phyloP scores from a whole-genome alignment of 2,888 invertebrate species.

The Acanthococcus lagerstroemiae region DNA sequence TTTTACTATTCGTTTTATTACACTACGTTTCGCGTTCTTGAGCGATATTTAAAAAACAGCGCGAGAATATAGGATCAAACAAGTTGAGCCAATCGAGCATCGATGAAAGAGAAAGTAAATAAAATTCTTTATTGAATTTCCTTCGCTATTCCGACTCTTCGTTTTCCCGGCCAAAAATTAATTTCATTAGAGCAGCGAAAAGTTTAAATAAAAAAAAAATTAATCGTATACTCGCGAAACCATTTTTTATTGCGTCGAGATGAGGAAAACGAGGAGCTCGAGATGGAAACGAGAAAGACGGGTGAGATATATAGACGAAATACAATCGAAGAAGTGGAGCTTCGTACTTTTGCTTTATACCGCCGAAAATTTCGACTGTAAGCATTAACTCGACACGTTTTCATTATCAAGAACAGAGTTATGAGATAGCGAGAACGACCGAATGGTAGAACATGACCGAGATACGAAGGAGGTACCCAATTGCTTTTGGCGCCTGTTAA shows the following conservation, averaged over 20 bases:
- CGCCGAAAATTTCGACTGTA: slow-evolving; percentile 23
- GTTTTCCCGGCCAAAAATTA: neutral
- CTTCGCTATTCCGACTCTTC: neutral
- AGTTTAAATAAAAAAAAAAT: neutral
- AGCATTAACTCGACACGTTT: slow-evolving; percentile 28
- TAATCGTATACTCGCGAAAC: neutral
- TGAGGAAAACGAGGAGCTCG: neutral
- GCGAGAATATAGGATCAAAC: neutral
- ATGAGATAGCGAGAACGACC: slow-evolving; percentile 17
- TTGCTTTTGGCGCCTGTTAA: slow-evolving; percentile 31
- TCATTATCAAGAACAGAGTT: slow-evolving; percentile 27
- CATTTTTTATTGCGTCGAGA: neutral
- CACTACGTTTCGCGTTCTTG: slow-evolving; percentile 2
- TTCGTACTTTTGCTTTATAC: slow-evolving; percentile 14
- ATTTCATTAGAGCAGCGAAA: neutral
- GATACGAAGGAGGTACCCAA: slow-evolving; percentile 31
- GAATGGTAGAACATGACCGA: slow-evolving; percentile 29
- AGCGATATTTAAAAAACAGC: neutral
- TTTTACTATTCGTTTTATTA: slow-evolving; percentile 4
- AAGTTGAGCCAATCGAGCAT: neutral
- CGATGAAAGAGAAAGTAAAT: neutral
- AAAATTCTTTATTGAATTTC: neutral
- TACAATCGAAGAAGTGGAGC: neutral
- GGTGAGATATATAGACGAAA: neutral
- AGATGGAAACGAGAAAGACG: neutral